These are phyloP conservation scores for Turritopsis rubra DNA, from an alignment of 30 jellyfish, hydroid and myxozoan species.

Conservation along the genomic window DNA sequence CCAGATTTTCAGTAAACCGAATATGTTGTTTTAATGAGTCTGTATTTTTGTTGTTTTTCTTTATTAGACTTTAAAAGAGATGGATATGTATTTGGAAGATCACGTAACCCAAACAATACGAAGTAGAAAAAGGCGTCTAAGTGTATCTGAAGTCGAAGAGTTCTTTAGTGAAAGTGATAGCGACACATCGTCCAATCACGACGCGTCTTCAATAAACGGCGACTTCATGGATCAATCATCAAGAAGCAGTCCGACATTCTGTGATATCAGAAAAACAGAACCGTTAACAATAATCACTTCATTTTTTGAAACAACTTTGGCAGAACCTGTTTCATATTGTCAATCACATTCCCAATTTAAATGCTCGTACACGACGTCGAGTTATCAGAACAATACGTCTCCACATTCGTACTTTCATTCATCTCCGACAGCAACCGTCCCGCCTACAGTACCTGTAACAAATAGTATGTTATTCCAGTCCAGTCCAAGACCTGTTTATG, in stretches of 20 bases:
- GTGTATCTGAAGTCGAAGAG: conserved; percentile 80
- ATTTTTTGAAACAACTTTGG: neutral
- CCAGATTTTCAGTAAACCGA: neutral
- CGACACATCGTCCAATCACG: conserved; percentile 86
- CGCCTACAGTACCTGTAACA: conserved; percentile 10
- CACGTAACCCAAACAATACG: conserved; percentile 29
- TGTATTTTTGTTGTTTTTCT: neutral
- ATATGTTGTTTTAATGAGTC: neutral
- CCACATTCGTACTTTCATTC: neutral
- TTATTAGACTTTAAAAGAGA: conserved; percentile 83
- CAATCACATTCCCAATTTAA: neutral
- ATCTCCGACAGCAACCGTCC: neutral
- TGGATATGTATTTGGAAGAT: conserved; percentile 89
- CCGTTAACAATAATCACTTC: conserved; percentile 3
- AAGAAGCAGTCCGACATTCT: neutral
- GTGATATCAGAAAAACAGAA: neutral
- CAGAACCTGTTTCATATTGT: conserved; percentile 4
- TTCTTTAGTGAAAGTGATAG: conserved; percentile 91
- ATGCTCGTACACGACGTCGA: neutral
- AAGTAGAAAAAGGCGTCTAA: conserved; percentile 55
- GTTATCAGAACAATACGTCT: neutral
- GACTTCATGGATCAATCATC: conserved; percentile 7
- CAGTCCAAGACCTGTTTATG: neutral
- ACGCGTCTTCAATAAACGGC: conserved; percentile 55
- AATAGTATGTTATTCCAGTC: neutral